Evolutionary conservation across 2,797 vertebrate species (phyloP), one percentile per base, ranked within the genome.

Genomic region (Nyctibius grandis): DNA sequence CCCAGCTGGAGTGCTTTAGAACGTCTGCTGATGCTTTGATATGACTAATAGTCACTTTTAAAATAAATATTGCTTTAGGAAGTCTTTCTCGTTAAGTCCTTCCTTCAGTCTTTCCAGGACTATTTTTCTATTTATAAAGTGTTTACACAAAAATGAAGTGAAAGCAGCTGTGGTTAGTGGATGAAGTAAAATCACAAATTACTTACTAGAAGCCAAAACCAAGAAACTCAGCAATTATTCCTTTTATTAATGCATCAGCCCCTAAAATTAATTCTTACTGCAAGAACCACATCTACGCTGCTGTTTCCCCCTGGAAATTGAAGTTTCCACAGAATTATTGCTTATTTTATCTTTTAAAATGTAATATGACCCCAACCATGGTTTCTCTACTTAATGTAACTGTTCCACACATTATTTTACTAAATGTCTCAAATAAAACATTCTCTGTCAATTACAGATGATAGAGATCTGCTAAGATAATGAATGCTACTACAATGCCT

Each of bases 351-450:
- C 64, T 95, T 91, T 94, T 67, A 88, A 85, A 97, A 95, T 85
- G 18, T 86, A 95, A 83, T 77, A 83, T 85, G 86, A 95, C 29
- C 64, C 70, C 34, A 72, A 47, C 29, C 25, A 64, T 90, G 47
- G 23, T 88, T 97, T 95, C 29, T 73, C 85, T 96, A 74, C 22
- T 93, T 95, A 97, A 81, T 77, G 20, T 38, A 97, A 96, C 48
- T 84, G 57, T 89, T 93, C 67, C 74, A 93, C 89, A 91, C 9
- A 84, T 83, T 84, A 89, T 95, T 95, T 91, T 89, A 97, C 87
- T 65, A 86, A 97, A 96, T 84, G 56, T 79, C 78, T 93, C 74
- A 92, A 92, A 97, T 97, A 96, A 97, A 97, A 95, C 40, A 94
- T 95, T 94, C 70, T 96, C 88, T 96, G 57, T 95, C 93, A 96